Evolutionary conservation across 2,113 vertebrate genomes (phyloP).

Genomic region (Columba janthina): DNA sequence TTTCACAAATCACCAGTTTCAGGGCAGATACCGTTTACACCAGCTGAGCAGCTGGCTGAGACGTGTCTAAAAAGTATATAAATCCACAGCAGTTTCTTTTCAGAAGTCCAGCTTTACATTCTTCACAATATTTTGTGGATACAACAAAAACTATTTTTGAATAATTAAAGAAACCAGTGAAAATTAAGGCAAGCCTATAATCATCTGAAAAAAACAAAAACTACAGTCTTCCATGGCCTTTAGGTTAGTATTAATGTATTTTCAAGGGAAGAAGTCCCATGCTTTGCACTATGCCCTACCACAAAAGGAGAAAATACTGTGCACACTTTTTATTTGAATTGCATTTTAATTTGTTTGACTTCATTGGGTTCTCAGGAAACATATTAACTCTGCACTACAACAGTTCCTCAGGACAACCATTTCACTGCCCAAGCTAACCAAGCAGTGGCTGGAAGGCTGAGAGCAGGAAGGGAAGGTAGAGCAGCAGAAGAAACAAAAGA

Average conservation of each 20-base stretch:
- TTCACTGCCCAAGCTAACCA: constrained; percentile 1
- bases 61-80: neutral
- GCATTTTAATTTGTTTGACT: neutral
- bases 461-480: neutral
- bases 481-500: constrained; percentile 40
- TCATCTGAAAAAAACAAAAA: neutral
- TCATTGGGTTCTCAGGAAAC: neutral
- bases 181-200: neutral
- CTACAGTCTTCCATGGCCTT: neutral
- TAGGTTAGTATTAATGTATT: neutral
- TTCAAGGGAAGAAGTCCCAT: neutral
- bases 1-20: neutral
- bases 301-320: neutral
- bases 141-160: neutral
- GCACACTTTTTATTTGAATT: neutral
- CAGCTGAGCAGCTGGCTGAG: neutral
- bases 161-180: neutral
- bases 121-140: neutral
- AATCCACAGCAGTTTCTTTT: neutral
- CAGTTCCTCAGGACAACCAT: neutral
- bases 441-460: neutral
- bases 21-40: neutral
- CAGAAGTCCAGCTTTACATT: neutral
- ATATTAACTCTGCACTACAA: neutral
- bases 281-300: neutral